Conservation (phyloP, 1,140 invertebrate genomes). For the Pygmarrhopalites habei region DNA sequence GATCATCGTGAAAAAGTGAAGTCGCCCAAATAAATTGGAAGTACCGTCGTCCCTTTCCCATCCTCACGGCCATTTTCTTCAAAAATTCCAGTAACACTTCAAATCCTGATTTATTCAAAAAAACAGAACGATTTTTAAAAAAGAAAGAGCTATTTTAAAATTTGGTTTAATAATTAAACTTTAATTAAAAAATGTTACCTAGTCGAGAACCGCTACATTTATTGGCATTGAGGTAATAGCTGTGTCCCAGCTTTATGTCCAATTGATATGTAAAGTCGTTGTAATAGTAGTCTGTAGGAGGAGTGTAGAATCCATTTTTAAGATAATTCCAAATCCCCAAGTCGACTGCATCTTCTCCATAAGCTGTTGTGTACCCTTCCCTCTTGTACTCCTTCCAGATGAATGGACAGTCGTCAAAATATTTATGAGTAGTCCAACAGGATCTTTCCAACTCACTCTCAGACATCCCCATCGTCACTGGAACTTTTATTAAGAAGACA, state of each 20-base stretch:
- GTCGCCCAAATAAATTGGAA: constrained; percentile 39
- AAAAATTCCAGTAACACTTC: constrained; percentile 38
- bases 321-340: constrained; percentile 46
- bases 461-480: constrained; percentile 59
- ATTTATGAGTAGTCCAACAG: neutral
- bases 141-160: too few species aligned
- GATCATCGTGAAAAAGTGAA: constrained; percentile 39
- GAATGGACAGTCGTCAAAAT: constrained; percentile 65
- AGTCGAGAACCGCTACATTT: constrained; percentile 56
- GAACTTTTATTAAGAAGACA: constrained; percentile 32
- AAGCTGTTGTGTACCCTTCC: constrained; percentile 45
- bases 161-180: too few species aligned
- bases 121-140: too few species aligned
- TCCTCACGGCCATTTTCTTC: neutral
- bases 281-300: constrained; percentile 40
- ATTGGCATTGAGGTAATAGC: neutral
- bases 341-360: constrained; percentile 45
- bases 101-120: too few species aligned
- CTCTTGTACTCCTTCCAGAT: constrained; percentile 69
- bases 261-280: constrained; percentile 50
- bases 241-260: constrained; percentile 48
- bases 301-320: constrained; percentile 46
- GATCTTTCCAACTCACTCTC: constrained; percentile 50
- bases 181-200: too few species aligned
- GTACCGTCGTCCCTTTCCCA: constrained; percentile 21